A percentile compares a stretch with the other conserved stretches of the same genome.
These are phyloP conservation scores for Cinclus cinclus DNA, from an alignment of 2,113 vertebrate species.

Conservation along the genomic window DNA sequence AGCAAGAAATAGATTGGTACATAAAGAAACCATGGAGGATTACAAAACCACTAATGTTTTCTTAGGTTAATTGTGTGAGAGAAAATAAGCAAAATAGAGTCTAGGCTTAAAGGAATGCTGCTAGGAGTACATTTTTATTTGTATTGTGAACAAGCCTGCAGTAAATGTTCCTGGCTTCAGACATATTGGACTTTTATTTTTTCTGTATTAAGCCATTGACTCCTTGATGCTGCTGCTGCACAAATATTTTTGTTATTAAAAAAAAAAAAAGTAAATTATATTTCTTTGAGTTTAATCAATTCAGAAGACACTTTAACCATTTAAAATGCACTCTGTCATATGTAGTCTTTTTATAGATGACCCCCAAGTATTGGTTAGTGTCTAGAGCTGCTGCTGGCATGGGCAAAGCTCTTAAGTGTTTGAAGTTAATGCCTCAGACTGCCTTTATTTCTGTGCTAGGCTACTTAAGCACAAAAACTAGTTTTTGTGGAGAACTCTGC, in stretches of 20 bases:
- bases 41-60: conserved; percentile 24
- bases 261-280: neutral
- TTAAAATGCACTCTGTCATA: neutral
- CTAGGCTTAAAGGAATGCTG: neutral
- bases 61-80: neutral
- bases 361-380: neutral
- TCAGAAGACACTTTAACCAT: neutral
- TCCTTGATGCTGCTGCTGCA: neutral
- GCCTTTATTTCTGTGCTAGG: neutral
- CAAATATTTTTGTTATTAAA: neutral
- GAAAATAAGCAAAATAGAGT: neutral
- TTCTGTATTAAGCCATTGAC: neutral
- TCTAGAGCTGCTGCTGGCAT: neutral
- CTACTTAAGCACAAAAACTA: neutral
- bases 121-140: neutral
- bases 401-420: neutral
- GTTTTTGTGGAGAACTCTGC: neutral
- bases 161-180: neutral
- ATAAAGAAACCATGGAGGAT: neutral
- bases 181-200: neutral
- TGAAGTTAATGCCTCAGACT: neutral
- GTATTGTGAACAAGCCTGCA: neutral
- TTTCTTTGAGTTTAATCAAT: neutral
- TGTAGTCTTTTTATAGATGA: neutral
- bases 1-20: neutral